Evolutionary conservation across 1,140 invertebrate genomes (phyloP), one percentile per base, ranked within the genome.

Genomic region (Aphelinus certus): DNA sequence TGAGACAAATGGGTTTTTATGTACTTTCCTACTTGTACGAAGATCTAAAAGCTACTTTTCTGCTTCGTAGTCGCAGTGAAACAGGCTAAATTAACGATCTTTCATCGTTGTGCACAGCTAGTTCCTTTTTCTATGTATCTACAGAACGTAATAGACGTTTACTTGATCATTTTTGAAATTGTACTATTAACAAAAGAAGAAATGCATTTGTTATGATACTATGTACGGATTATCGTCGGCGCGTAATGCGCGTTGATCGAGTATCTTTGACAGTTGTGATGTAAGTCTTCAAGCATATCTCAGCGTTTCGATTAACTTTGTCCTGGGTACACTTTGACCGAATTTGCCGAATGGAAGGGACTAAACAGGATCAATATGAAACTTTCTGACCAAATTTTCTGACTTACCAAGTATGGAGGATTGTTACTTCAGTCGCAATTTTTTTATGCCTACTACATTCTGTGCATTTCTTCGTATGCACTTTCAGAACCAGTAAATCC

Each of bases 401-500:
- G 47, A 65, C 67, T 61, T 75, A 75, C 53, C 60, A 78, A 70
- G 63, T 10, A 60, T 75, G 63, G 49, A 75, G 46, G 58, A 62
- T 49, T 60, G 65, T 47, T 70, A 60, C 46, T 71, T 68, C 46
- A 70, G 63, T 68, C 45, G 64, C 46, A 71, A 77, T 64, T 71
- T 9, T 71, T 78, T 76, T 69, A 63, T 65, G 53, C 56, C n/a
- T 53, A 53, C 9, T 71, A 72, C 70, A 73, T 73, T 71, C 4
- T 53, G 74, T 73, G 75, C 78, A 81, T 77, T 79, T 77, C 62
- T 70, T 57, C 47, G 49, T 64, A 71, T 79, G 73, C 79, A 80
- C 78, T 75, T 81, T 82, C 75, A 78, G 71, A 82, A 83, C 81
- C 82, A 83, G 82, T 83, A 81, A 82, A 81, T 83, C 79, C 79